Conservation (phyloP, 2,113 vertebrate genomes). For the Helogale parvula region DNA sequence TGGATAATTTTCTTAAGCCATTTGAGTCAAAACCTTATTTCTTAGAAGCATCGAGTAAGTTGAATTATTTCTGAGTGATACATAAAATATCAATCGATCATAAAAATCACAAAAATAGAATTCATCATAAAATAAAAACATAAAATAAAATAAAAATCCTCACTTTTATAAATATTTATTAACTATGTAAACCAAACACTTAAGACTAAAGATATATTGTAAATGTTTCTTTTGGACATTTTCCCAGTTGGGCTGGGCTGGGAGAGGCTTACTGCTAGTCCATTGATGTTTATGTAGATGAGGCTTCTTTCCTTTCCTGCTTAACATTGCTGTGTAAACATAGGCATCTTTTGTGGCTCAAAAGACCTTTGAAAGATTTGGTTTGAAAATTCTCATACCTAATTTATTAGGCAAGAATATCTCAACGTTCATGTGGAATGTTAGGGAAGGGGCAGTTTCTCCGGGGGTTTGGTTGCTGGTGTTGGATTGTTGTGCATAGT, state of each 20-base stretch:
- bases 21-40: not conserved
- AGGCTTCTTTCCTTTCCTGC: constrained; percentile 18
- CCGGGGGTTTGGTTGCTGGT: not conserved
- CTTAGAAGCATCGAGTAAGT: not conserved
- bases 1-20: not conserved
- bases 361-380: constrained; percentile 26
- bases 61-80: constrained; percentile 50
- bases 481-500: not conserved
- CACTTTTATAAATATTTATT: constrained; percentile 36
- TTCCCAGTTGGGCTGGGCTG: not conserved
- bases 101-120: constrained; percentile 38
- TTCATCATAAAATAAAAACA: constrained; percentile 24
- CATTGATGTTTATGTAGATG: not conserved
- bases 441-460: not conserved
- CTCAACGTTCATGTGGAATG: not conserved
- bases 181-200: constrained; percentile 19
- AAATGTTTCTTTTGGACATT: not conserved
- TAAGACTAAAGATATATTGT: not conserved
- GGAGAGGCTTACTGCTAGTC: not conserved
- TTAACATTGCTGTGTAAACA: not conserved
- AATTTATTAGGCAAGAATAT: not conserved
- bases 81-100: not conserved
- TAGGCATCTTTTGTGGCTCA: not conserved
- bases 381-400: constrained; percentile 12
- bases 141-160: constrained; percentile 11